phyloP scores from a whole-genome alignment of 2,113 vertebrate genomes.

The Nannobrachium achirus region DNA sequence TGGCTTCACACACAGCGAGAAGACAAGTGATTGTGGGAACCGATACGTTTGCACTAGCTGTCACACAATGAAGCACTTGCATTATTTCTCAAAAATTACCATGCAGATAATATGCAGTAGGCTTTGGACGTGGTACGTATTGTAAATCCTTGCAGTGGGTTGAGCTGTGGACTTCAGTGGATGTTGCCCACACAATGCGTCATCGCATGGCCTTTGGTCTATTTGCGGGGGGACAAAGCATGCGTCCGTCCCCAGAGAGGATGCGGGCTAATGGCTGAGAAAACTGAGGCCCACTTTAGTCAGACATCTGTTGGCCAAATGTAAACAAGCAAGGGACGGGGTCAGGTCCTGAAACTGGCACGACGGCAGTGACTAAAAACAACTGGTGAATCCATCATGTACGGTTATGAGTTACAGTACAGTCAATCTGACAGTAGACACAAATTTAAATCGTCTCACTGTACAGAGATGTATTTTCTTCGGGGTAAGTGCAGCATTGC shows the following conservation, averaged over 20 bases:
- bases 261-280: slow-evolving; percentile 56
- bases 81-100: slow-evolving; percentile 32
- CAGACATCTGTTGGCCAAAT: slow-evolving; percentile 61
- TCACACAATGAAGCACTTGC: slow-evolving; percentile 39
- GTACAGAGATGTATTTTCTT: slow-evolving; percentile 16
- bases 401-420: slow-evolving; percentile 18
- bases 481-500: slow-evolving; percentile 19
- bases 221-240: slow-evolving; percentile 42
- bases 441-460: slow-evolving; percentile 9
- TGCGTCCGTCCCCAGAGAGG: slow-evolving; percentile 56
- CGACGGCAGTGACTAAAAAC: slow-evolving; percentile 53
- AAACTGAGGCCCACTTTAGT: slow-evolving; percentile 42
- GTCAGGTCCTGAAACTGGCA: slow-evolving; percentile 53
- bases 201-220: slow-evolving; percentile 45
- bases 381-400: slow-evolving; percentile 45
- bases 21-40: neutral
- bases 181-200: slow-evolving; percentile 41
- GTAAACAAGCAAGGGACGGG: slow-evolving; percentile 61
- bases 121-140: slow-evolving; percentile 39
- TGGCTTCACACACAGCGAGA: neutral
- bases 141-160: neutral
- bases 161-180: slow-evolving; percentile 9
- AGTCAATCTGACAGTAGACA: slow-evolving; percentile 18
- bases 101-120: slow-evolving; percentile 30
- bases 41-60: slow-evolving; percentile 20